phyloP scores from a whole-genome alignment of 2,113 vertebrate genomes.

The Podarcis muralis region DNA sequence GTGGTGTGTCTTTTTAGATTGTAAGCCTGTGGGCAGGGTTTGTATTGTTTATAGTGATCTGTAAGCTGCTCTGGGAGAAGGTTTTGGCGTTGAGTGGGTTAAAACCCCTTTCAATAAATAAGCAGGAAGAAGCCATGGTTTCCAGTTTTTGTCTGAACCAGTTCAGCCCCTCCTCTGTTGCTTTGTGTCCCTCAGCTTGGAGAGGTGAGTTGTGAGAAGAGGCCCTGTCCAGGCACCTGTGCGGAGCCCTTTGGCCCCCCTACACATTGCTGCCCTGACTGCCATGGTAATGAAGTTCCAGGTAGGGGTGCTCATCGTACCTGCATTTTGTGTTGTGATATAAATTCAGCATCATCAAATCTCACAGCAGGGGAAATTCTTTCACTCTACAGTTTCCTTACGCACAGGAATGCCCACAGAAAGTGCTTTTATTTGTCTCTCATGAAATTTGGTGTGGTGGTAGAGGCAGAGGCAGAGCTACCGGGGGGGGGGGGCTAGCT shows the following conservation, averaged over 20 bases:
- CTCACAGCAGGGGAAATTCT: background rate
- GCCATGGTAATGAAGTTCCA: slow-evolving; percentile 65
- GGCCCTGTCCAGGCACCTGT: slow-evolving; percentile 63
- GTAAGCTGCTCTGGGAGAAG: too few relatives aligned
- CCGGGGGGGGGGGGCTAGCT: too few relatives aligned
- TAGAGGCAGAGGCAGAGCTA: too few relatives aligned
- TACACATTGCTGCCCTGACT: slow-evolving; percentile 68
- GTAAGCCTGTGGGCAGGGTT: too few relatives aligned
- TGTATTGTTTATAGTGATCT: too few relatives aligned
- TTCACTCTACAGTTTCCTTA: background rate
- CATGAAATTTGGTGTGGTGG: background rate
- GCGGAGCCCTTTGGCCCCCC: background rate
- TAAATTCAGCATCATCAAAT: background rate
- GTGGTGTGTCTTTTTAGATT: too few relatives aligned
- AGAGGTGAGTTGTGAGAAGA: slow-evolving; percentile 77
- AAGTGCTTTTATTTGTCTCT: background rate
- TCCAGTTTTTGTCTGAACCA: background rate
- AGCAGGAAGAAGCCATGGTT: background rate
- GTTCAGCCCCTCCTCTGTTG: background rate
- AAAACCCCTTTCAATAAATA: background rate
- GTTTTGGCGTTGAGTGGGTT: too few relatives aligned
- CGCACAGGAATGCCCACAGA: background rate
- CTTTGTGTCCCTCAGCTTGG: slow-evolving; percentile 68
- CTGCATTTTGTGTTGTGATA: background rate
- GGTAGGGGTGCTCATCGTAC: fast-evolving